Evolutionary conservation across 2,113 vertebrate species (phyloP), one percentile per base, ranked within the genome.

Genomic region (Arizona elegans): DNA sequence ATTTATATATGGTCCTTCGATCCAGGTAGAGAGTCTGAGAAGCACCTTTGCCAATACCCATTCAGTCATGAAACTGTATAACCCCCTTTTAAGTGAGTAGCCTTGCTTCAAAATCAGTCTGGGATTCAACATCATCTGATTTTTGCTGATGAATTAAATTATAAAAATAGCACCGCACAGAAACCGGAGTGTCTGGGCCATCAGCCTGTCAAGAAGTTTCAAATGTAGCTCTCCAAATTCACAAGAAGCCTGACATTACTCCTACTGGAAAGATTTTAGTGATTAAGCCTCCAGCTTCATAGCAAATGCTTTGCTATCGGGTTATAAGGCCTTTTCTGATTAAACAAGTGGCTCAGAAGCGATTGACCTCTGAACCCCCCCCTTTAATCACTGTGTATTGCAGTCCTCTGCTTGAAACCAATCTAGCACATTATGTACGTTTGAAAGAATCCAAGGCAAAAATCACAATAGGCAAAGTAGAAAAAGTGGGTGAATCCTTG

Each of bases 401-500:
- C 8, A 0, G 59, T 87, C 91, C 33, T 23, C 29, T 33, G 62
- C 94, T 92, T 54, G 85, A 93, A 95, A 93, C 89, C 94, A 92
- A 85, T 0, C 52, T 0, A 89, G 70, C 17, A 33, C 70, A 13
- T 89, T 92, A 0, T 10, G 7, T 56, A 0, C 33, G 1, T 91
- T 58, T 91, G 52, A 94, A 91, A 94, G 85, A 94, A 8, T 54
- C 92, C 50, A 10, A 91, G 91, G 90, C 93, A 95, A 6, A 0
- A 94, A 92, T 86, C 92, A 96, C 92, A 47, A 8, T 0, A 93
- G 58, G 47, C 0, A 1, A 92, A 38, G 43, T 95, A 93, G 93
- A 95, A 94, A 93, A 93, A 95, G 94, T 95, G 8, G 10, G 90
- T 94, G 56, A 11, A 81, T 2, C 91, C 91, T 92, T 88, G 62